Percentiles rank a stretch among this genome's conserved stretches.
phyloP scores from a whole-genome alignment of 2,113 vertebrate genomes.

The Hippocampus zosterae region DNA sequence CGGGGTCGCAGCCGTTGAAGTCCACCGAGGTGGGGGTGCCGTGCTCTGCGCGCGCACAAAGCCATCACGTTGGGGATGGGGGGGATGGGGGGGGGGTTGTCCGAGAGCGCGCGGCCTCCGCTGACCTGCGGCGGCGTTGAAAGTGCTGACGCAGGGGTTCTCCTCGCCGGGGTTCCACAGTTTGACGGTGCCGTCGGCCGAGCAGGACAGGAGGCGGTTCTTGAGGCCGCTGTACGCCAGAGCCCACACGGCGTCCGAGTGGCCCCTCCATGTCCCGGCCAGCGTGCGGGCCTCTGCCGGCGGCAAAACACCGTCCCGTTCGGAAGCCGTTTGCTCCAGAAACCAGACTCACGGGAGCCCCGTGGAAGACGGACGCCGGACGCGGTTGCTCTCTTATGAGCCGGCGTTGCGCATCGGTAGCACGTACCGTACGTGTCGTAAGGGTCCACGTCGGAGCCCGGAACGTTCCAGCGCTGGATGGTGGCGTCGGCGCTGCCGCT shows the following conservation, averaged over 20 bases:
- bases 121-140: slow-evolving; percentile 83
- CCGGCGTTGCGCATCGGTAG: not conserved
- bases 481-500: slow-evolving; percentile 93
- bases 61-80: too few species aligned
- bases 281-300: slow-evolving; percentile 85
- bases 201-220: slow-evolving; percentile 93
- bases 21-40: slow-evolving; percentile 92
- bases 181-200: slow-evolving; percentile 92
- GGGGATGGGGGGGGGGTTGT: too few species aligned
- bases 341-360: too few species aligned
- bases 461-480: slow-evolving; percentile 99
- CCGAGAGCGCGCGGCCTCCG: not conserved
- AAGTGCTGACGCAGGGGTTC: slow-evolving; percentile 89
- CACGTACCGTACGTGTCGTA: slow-evolving; percentile 90
- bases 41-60: slow-evolving; percentile 70
- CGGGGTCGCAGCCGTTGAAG: slow-evolving; percentile 95
- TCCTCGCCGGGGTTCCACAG: slow-evolving; percentile 94
- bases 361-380: too few species aligned
- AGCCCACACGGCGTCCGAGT: slow-evolving; percentile 93
- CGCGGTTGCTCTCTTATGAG: too few species aligned
- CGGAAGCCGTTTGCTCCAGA: too few species aligned
- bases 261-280: slow-evolving; percentile 86
- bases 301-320: too few species aligned
- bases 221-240: slow-evolving; percentile 93
- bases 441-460: slow-evolving; percentile 92